These are phyloP conservation scores for Hydropsyche tenuis DNA, from an alignment of 1,140 invertebrate species.

Conservation along the genomic window DNA sequence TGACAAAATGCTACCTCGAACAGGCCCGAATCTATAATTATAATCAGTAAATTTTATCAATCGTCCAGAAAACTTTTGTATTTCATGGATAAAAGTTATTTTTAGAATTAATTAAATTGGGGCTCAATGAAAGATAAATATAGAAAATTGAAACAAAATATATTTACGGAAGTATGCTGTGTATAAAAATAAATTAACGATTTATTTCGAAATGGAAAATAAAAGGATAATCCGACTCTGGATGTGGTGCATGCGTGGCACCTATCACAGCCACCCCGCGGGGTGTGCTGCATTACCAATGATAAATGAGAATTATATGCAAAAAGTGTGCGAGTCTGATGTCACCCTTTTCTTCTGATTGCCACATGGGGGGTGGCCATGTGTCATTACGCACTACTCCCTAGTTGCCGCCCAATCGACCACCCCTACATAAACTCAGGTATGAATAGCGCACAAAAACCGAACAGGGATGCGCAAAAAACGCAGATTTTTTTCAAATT, in stretches of 20 bases:
- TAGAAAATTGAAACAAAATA: too few relatives aligned
- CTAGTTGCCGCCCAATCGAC: slow-evolving; percentile 21
- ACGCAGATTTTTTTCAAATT: too few relatives aligned
- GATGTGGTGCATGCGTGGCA: slow-evolving; percentile 40
- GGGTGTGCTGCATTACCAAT: slow-evolving; percentile 49
- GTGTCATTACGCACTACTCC: slow-evolving; percentile 41
- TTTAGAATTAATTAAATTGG: too few relatives aligned
- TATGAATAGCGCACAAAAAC: background rate
- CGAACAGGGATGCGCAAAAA: too few relatives aligned
- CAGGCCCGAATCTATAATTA: slow-evolving; percentile 16
- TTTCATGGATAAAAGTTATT: too few relatives aligned
- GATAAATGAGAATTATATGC: slow-evolving; percentile 51
- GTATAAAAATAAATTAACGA: too few relatives aligned
- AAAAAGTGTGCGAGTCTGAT: slow-evolving; percentile 43
- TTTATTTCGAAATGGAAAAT: too few relatives aligned
- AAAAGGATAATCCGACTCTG: slow-evolving; percentile 35
- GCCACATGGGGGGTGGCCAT: slow-evolving; percentile 20
- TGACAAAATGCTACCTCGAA: slow-evolving; percentile 44
- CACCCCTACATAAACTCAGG: background rate
- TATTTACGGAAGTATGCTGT: too few relatives aligned
- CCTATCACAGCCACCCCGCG: slow-evolving; percentile 47
- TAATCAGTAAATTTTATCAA: too few relatives aligned
- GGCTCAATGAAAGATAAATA: too few relatives aligned
- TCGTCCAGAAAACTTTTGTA: too few relatives aligned
- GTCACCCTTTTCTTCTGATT: slow-evolving; percentile 44